These are phyloP conservation scores for Esox masquinongy DNA, from an alignment of 2,797 vertebrate genomes.

Conservation along the genomic window DNA sequence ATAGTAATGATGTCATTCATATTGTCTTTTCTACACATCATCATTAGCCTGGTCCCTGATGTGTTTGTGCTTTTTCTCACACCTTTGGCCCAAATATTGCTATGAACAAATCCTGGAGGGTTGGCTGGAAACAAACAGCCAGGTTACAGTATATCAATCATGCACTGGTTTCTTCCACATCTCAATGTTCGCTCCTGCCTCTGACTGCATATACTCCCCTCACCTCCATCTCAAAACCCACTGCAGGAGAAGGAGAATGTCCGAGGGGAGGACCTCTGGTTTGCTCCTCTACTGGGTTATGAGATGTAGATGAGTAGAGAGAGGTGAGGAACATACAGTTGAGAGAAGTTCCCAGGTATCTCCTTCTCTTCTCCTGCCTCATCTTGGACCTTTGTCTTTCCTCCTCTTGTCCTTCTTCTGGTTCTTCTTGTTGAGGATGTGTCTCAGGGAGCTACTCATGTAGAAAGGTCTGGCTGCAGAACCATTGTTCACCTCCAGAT, in stretches of 20 bases:
- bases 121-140: too few relatives aligned
- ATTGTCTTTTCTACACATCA: too few relatives aligned
- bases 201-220: not conserved
- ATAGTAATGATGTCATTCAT: too few relatives aligned
- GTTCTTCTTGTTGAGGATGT: constrained; percentile 67
- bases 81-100: too few relatives aligned
- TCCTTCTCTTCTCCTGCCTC: constrained; percentile 24
- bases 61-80: too few relatives aligned
- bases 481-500: constrained; percentile 77
- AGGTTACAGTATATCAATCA: not conserved
- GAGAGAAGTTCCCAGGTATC: not conserved
- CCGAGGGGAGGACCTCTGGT: too few relatives aligned
- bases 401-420: not conserved
- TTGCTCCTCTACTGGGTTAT: too few relatives aligned
- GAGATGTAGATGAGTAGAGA: too few relatives aligned
- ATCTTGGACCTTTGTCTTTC: not conserved
- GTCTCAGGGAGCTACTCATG: constrained; percentile 63
- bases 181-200: not conserved
- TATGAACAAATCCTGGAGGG: too few relatives aligned
- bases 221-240: not conserved
- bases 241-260: too few relatives aligned
- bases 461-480: constrained; percentile 70
- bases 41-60: too few relatives aligned
- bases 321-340: too few relatives aligned
- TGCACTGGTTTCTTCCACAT: not conserved